Evolutionary conservation across 2,888 invertebrate species (phyloP).

Genomic region (Ypsolopha scabrella): DNA sequence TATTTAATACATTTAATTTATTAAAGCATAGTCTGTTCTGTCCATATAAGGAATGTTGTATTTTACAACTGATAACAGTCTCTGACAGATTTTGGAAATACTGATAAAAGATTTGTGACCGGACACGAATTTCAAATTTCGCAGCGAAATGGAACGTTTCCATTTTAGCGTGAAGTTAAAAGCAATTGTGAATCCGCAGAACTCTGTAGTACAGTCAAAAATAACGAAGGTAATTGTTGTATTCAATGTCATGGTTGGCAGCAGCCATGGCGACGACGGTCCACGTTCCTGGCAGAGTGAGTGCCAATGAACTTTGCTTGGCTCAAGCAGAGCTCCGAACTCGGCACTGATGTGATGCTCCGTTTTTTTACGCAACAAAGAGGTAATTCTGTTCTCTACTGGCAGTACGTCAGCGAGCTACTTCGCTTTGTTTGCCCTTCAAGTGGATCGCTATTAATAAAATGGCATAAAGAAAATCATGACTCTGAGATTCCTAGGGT

Average conservation of each 20-base stretch:
- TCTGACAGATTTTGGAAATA: too few relatives aligned
- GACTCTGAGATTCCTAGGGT: background rate
- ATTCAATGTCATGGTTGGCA: conserved; percentile 36
- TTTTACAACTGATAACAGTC: too few relatives aligned
- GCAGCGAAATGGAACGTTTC: too few relatives aligned
- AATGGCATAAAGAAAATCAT: conserved; percentile 3
- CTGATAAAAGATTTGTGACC: too few relatives aligned
- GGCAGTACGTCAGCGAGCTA: background rate
- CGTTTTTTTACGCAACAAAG: conserved; percentile 28
- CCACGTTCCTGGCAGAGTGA: conserved; percentile 26
- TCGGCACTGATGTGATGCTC: conserved; percentile 32
- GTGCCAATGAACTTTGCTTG: conserved; percentile 60
- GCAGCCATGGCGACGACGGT: conserved; percentile 31
- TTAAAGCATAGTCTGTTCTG: too few relatives aligned
- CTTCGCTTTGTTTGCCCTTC: conserved; percentile 4
- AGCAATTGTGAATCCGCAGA: too few relatives aligned
- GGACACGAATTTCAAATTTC: too few relatives aligned
- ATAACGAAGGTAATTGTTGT: conserved; percentile 17
- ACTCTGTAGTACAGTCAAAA: background rate
- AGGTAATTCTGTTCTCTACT: background rate
- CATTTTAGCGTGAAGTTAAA: too few relatives aligned
- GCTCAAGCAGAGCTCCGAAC: conserved; percentile 9
- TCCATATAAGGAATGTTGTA: too few relatives aligned
- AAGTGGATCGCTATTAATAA: conserved; percentile 8
- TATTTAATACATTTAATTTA: too few relatives aligned